Evolutionary conservation across 2,888 invertebrate species (phyloP), one percentile per base, ranked within the genome.

Genomic region (Plusia festucae): DNA sequence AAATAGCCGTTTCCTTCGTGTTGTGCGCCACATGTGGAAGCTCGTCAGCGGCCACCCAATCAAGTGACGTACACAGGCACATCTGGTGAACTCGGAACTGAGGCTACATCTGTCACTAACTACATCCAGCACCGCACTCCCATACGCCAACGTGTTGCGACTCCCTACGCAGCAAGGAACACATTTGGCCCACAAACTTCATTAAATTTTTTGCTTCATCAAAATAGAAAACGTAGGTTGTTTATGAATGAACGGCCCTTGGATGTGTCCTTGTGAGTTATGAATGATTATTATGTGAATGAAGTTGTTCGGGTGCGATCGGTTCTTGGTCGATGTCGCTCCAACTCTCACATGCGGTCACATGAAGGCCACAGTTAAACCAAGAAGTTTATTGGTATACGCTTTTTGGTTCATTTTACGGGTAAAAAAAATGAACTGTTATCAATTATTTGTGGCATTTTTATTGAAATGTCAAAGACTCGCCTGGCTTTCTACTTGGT

Each of bases 201-300:
- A 83, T 84, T 83, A 81, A 58, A 76, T 88, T 87, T 90, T 90
- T 89, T 87, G 82, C 76, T 79, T 84, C 82, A 82, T 82, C 80
- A 82, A 83, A 79, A 79, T 78, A 82, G 83, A 83, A 82, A 83
- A 78, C 83, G 76, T 76, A 78, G 72, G 60, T 71, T 72, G 68
- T 79, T 85, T 82, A 86, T 90, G 90, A 90, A 91, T 91, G 91
- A 84, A 76, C 81, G 84, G 75, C 85, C 89, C 87, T 85, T 85
- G 78, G 81, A 81, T 81, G 83, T 86, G 88, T 88, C 89, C 88
- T 89, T 84, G 87, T 80, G 77, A 72, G 65, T 83, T 84, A 87
- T 90, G 89, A 90, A 90, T 89, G 88, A 90, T 89, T 84, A 85
- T 83, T 82, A 85, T 85, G 84, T 88, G 88, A 87, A 89, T 87